Evolutionary conservation across 2,113 vertebrate genomes (phyloP), one percentile per base, ranked within the genome.

Genomic region (Toxotes chatareus): DNA sequence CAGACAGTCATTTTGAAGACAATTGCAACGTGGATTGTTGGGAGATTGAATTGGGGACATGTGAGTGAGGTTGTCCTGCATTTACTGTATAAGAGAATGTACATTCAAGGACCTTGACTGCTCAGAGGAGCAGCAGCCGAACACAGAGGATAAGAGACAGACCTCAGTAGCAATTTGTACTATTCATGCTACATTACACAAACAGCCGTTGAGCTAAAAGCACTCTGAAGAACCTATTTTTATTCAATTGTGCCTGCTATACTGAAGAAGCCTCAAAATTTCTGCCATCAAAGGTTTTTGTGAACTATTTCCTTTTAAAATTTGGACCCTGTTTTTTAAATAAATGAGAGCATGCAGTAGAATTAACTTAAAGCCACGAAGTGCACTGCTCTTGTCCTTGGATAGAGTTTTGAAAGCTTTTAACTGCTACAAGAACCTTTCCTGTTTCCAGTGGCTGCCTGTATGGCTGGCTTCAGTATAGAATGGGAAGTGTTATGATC

Each of bases 151-250:
- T 85, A 84, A 92, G 84, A 84, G 86, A 80, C 69, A 79, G 81
- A 64, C 68, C 49, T 87, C 77, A 79, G 67, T 65, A 81, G 77
- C 86, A 83, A 90, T 91, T 90, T 90, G 88, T 90, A 82, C 79
- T 70, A 73, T 92, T 92, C 91, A 88, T 87, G 89, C 89, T 86
- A 89, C 92, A 86, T 94, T 91, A 90, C 88, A 89, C 90, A 83
- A 89, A 87, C 87, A 83, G 81, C 78, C 65, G 67, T 72, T 68
- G 69, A 90, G 80, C 79, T 69, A 63, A 69, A 27, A 85, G 81
- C 77, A 64, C 80, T 86, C 55, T 64, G 79, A 84, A 80, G 62
- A 83, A 34, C 63, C 56, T 76, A 71, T 76, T 87, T 88, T 75
- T 73, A 88, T 86, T 81, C 84, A 89, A 84, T 79, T 82, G 72